Conservation (phyloP, 2,113 vertebrate genomes). For the Cynopterus brachyotis region DNA sequence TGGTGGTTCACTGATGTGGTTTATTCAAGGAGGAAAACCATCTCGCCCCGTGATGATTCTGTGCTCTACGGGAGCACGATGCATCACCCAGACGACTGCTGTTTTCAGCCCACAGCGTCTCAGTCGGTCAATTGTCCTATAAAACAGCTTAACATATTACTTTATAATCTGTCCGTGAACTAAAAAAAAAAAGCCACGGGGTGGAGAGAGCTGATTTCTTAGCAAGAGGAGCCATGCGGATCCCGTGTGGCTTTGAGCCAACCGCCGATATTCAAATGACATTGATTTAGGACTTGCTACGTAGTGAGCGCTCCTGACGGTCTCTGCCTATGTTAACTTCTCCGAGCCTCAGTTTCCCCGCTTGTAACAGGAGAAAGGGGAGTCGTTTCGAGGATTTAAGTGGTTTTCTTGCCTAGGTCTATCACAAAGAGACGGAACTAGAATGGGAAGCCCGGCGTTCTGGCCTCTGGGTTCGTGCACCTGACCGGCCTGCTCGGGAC, state of each 20-base stretch:
- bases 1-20: rapidly evolving
- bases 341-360: background rate
- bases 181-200: background rate
- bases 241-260: rapidly evolving
- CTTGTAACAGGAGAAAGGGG: background rate
- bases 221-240: rapidly evolving
- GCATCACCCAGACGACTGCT: no score
- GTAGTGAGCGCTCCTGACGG: rapidly evolving
- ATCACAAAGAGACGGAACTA: rapidly evolving
- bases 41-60: background rate
- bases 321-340: rapidly evolving
- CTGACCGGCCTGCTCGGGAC: background rate
- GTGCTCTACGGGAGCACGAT: no score
- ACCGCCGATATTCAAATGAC: rapidly evolving
- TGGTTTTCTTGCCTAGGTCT: rapidly evolving
- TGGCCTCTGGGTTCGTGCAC: background rate
- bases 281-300: rapidly evolving
- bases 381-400: background rate
- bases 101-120: background rate
- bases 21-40: background rate
- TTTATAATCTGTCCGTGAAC: background rate
- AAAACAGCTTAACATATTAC: background rate
- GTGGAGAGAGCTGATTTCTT: background rate
- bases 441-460: rapidly evolving
- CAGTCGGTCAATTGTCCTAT: background rate